Percentiles rank a stretch among this genome's conserved stretches.
Evolutionary conservation across 1,140 invertebrate genomes (phyloP).

Genomic region (Drosophila micromelanica): DNA sequence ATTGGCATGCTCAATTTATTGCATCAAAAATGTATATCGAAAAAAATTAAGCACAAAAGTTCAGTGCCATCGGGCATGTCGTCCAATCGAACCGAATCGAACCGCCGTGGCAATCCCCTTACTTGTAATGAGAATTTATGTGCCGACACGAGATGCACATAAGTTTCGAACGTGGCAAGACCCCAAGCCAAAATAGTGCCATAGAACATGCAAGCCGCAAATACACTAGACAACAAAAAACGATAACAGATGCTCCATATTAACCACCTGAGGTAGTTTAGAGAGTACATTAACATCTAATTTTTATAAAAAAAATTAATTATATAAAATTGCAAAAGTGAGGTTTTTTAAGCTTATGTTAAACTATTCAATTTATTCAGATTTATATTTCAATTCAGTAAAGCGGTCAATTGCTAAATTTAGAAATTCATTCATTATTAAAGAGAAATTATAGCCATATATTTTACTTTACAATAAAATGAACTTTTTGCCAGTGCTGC

Average conservation of each 20-base stretch:
- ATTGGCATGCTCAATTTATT: conserved; percentile 64
- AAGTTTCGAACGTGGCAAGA: conserved; percentile 51
- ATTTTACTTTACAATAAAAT: not conserved
- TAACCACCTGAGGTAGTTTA: no score
- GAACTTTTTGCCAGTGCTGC: no score
- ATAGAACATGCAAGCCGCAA: conserved; percentile 67
- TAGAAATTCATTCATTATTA: no score
- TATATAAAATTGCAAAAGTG: not conserved
- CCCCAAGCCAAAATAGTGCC: not conserved
- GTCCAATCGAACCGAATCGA: conserved; percentile 49
- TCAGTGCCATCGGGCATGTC: conserved; percentile 73
- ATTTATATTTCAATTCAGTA: no score
- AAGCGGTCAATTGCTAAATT: no score
- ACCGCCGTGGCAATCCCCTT: conserved; percentile 38
- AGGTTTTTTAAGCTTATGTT: not conserved
- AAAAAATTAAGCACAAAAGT: conserved; percentile 81
- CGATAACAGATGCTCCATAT: not conserved
- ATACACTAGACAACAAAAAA: conserved; percentile 40
- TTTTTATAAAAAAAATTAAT: no score
- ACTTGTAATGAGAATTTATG: conserved; percentile 80
- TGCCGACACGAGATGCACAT: conserved; percentile 61
- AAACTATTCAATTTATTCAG: no score
- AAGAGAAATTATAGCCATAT: no score
- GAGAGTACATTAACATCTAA: no score
- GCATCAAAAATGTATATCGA: conserved; percentile 55